Base-by-base conservation (phyloP, 2,113 vertebrate species). In the Oryzias melastigma region DNA sequence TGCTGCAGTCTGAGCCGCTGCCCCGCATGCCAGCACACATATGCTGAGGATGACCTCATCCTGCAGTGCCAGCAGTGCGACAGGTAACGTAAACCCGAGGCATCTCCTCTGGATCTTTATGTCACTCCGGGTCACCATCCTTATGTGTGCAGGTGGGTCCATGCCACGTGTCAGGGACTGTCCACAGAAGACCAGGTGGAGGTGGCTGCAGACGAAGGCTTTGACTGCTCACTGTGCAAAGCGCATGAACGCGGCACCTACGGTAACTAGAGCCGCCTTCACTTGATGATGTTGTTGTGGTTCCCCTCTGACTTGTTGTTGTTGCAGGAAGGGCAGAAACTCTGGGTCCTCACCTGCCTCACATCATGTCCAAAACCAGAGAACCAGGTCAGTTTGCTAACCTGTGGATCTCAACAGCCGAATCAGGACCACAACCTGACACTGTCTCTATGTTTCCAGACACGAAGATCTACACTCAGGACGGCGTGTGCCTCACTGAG, bases 401-500 rank as follows among this genome's bases (percentile, higher is more conserved):
- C 15, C 45, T n/a, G 19, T 20, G n/a, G 8, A 14, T 50, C 3
- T 43, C 19, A n/a, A 13, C 2, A 8, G 16, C 22, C 7, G 18
- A 43, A 20, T 40, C 6, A 46, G 24, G 15, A 1, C 15, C 50
- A 7, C 46, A 50, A 7, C 22, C 6, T 52, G 5, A 27, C 56
- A 27, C 56, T 0, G 12, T 19, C 6, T 27, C 4, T 52, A 7
- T 65, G 77, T 83, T 80, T 83, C 43, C 86, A 98, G 96, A 98
- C 54, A 86, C 92, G 68, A 96, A 94, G 92, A 98, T 95, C 0
- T 99, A 95, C 85, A 96, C 95, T 49, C 96, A 98, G 90, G 97
- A 99, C 45, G 97, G 97, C 16, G 95, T 99, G 67, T 97, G 94
- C 88, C 88, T 99, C 84, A 98, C 97, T 0, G 96, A 98, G 89